phyloP scores from a whole-genome alignment of 1,140 invertebrate species.

The Ooceraea biroi region DNA sequence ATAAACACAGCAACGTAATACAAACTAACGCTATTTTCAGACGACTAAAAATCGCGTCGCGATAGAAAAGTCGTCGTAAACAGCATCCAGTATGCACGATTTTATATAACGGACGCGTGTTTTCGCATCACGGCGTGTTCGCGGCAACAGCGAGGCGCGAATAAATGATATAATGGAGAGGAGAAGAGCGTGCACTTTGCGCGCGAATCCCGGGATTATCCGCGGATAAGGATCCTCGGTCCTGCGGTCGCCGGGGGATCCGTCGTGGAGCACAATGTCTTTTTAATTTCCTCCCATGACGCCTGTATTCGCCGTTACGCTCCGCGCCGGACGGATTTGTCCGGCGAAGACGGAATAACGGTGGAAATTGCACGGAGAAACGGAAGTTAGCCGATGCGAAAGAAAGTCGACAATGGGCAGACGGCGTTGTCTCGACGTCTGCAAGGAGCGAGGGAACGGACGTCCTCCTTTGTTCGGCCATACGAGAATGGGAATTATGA shows the following conservation, averaged over 20 bases:
- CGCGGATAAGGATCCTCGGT: conserved; percentile 38
- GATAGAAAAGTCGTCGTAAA: too few relatives aligned
- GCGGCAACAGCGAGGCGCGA: not conserved
- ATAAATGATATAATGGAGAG: conserved; percentile 29
- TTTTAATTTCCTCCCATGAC: conserved; percentile 57
- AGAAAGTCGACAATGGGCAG: conserved; percentile 64
- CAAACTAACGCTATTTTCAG: too few relatives aligned
- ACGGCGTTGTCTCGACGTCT: conserved; percentile 58
- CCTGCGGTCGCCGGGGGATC: not conserved
- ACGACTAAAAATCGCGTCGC: too few relatives aligned
- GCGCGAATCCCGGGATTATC: conserved; percentile 33
- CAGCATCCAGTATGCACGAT: not conserved
- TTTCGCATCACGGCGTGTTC: conserved; percentile 6
- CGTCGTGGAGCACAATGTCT: conserved; percentile 45
- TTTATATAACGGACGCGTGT: conserved; percentile 15
- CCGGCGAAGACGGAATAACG: conserved; percentile 42
- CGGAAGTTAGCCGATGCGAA: conserved; percentile 63
- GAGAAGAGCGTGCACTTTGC: not conserved
- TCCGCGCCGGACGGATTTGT: conserved; percentile 19
- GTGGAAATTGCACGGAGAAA: conserved; percentile 52
- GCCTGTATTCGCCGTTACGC: conserved; percentile 18
- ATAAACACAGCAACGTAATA: too few relatives aligned
- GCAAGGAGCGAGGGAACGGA: conserved; percentile 49
- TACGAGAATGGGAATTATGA: conserved; percentile 63
- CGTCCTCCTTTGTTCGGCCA: conserved; percentile 52